Evolutionary conservation across 2,888 invertebrate species (phyloP), one percentile per base, ranked within the genome.

Genomic region (Eueremaeus valkanovi): DNA sequence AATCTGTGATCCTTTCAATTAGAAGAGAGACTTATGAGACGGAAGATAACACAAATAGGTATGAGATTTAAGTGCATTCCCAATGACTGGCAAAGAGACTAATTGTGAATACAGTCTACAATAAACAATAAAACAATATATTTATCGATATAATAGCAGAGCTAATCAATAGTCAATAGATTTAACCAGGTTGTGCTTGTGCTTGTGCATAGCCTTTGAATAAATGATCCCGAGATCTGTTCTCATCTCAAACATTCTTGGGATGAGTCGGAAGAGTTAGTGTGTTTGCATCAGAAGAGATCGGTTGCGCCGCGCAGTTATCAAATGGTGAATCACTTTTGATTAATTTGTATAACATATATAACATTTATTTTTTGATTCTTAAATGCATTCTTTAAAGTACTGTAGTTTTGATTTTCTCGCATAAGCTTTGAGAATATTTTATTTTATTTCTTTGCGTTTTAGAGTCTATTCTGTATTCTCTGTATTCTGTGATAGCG

Each of bases 321-420:
- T 18, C 33, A n/a, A 33, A 11, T 33, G 3, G 0, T 63, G 36
- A 63, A 21, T 29, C 5, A 27, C n/a, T 33, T 33, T 63, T 11
- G 2, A 33, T 63, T 63, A 33, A 33, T 63, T 6, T n/a, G 11
- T 33, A 11, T 27, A 27, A 27, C 21, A 21, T 51, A 24, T 51
- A 24, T 51, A n/a, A 51, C 21, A 51, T 51, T 18, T 55, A 24
- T 27, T 16, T 27, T 21, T 55, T n/a, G n/a, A n/a, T n/a, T 9
- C 33, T 63, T 63, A 9, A 63, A 63, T 63, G 63, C 27, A 63
- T 63, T 63, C 63, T 63, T 55, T 63, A 63, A 63, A 63, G 33
- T 27, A n/a, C n/a, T n/a, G n/a, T n/a, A 27, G 21, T 63, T 63
- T 13, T 33, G 21, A 36, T 33, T 36, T 36, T 33, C 33, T 63